Conservation (phyloP, 2,797 vertebrate species). For the Neostethus bicornis region DNA sequence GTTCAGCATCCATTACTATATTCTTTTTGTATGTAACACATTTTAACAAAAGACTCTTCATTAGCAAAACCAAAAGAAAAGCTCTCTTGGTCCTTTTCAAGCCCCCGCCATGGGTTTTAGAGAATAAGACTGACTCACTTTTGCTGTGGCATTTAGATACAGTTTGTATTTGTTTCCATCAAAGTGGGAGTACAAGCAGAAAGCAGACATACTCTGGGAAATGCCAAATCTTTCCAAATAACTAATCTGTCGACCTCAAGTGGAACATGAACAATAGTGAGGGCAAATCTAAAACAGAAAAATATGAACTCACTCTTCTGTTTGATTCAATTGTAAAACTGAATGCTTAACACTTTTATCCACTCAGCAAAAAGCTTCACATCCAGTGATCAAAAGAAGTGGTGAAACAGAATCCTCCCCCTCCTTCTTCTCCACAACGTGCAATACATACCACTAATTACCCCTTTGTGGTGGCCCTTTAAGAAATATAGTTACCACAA, state of each 20-base stretch:
- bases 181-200: slow-evolving; percentile 34
- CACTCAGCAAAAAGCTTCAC: not conserved
- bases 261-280: slow-evolving; percentile 10
- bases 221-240: slow-evolving; percentile 23
- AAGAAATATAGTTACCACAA: slow-evolving; percentile 39
- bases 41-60: slow-evolving; percentile 34
- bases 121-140: slow-evolving; percentile 64
- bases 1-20: slow-evolving; percentile 23
- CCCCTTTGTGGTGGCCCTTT: slow-evolving; percentile 23
- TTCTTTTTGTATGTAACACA: slow-evolving; percentile 30
- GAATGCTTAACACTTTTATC: not conserved
- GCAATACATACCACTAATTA: slow-evolving; percentile 3
- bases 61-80: slow-evolving; percentile 56
- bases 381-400: not conserved
- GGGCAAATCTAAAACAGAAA: slow-evolving; percentile 35
- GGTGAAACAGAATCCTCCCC: slow-evolving; percentile 5
- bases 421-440: slow-evolving; percentile 10
- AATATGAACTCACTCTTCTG: slow-evolving; percentile 25
- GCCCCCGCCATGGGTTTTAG: slow-evolving; percentile 41
- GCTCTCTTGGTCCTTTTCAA: slow-evolving; percentile 41
- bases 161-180: slow-evolving; percentile 25
- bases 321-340: not conserved
- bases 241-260: slow-evolving; percentile 16
- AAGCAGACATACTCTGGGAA: slow-evolving; percentile 12
- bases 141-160: slow-evolving; percentile 48